These are phyloP conservation scores for Trachymyrmex cornetzi DNA, from an alignment of 1,140 invertebrate genomes.

Conservation along the genomic window DNA sequence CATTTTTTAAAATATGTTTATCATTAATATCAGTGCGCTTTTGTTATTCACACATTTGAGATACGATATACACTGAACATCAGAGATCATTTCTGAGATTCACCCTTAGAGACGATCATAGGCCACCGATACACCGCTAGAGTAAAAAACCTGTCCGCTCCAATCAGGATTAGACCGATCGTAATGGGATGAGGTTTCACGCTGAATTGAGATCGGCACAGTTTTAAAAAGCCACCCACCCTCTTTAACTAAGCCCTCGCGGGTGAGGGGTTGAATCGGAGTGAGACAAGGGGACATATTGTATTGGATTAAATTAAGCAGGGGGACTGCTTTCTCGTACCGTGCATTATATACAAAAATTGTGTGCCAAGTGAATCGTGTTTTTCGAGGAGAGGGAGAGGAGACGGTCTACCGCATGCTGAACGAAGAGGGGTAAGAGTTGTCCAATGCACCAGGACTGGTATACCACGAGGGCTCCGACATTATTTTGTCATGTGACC, in stretches of 20 bases:
- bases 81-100: background rate
- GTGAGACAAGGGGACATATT: constrained; percentile 82
- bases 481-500: constrained; percentile 85
- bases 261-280: constrained; percentile 43
- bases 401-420: constrained; percentile 34
- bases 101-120: background rate
- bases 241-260: constrained; percentile 79
- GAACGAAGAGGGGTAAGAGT: constrained; percentile 17
- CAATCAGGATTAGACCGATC: constrained; percentile 82
- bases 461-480: constrained; percentile 66
- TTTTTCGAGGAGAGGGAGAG: constrained; percentile 72
- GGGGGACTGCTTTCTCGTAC: constrained; percentile 73
- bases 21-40: background rate
- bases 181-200: constrained; percentile 86
- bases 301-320: constrained; percentile 86
- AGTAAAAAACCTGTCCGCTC: constrained; percentile 81
- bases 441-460: constrained; percentile 43
- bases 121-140: constrained; percentile 69
- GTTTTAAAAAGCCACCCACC: constrained; percentile 85
- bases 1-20: background rate
- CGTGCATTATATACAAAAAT: constrained; percentile 82
- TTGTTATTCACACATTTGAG: background rate
- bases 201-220: constrained; percentile 83
- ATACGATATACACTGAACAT: background rate
- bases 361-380: constrained; percentile 85